Percentiles rank a stretch among this genome's conserved stretches.
phyloP scores from a whole-genome alignment of 1,140 invertebrate genomes.

The Gonatopus flavifemur region DNA sequence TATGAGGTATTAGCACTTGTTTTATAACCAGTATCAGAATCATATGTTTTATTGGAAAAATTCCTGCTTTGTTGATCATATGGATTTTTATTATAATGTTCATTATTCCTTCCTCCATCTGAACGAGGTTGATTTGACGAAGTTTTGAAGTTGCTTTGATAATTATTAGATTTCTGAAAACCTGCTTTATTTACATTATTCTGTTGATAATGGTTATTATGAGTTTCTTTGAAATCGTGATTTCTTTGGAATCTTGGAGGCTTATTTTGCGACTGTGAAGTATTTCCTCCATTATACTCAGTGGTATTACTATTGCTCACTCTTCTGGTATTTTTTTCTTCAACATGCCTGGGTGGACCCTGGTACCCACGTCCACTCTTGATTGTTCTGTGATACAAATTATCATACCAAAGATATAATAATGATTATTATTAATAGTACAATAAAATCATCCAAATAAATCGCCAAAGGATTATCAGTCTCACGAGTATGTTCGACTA shows the following conservation, averaged over 20 bases:
- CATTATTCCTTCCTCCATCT: conserved; percentile 20
- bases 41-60: conserved; percentile 23
- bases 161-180: conserved; percentile 25
- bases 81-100: conserved; percentile 24
- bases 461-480: too few relatives aligned
- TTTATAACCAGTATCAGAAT: conserved; percentile 29
- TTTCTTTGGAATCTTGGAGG: conserved; percentile 54
- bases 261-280: conserved; percentile 39
- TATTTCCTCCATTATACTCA: conserved; percentile 30
- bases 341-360: conserved; percentile 40
- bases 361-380: conserved; percentile 41
- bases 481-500: too few relatives aligned
- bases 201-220: conserved; percentile 32
- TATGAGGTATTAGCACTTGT: conserved; percentile 32
- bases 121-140: conserved; percentile 27
- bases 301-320: conserved; percentile 24
- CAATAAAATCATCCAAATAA: too few relatives aligned
- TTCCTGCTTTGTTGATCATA: conserved; percentile 27
- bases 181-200: conserved; percentile 19
- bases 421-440: too few relatives aligned
- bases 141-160: conserved; percentile 32
- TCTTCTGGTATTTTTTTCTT: conserved; percentile 39
- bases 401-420: too few relatives aligned
- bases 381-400: too few relatives aligned
- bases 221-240: conserved; percentile 36